phyloP scores from a whole-genome alignment of 2,888 invertebrate genomes.

The Andrena chrysosceles region DNA sequence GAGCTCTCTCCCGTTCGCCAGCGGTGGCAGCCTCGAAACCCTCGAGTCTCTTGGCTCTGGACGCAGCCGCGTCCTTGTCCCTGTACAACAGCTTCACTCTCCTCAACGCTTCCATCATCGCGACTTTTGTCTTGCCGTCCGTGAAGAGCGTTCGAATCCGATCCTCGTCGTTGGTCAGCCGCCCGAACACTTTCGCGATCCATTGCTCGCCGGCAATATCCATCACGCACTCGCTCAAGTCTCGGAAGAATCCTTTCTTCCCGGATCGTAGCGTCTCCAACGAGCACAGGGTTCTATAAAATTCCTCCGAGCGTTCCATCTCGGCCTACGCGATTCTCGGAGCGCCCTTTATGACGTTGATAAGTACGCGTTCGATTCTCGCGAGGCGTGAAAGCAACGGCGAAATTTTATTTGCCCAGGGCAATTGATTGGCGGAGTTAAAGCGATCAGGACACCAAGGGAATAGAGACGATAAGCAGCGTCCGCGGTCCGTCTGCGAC shows the following conservation, averaged over 20 bases:
- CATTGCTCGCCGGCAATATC: conserved; percentile 87
- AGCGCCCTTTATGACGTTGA: no score
- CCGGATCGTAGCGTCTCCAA: conserved; percentile 91
- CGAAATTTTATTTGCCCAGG: no score
- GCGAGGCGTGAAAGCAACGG: not conserved
- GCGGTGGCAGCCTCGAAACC: conserved; percentile 87
- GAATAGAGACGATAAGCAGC: not conserved
- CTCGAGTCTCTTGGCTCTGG: conserved; percentile 87
- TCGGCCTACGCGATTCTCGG: not conserved
- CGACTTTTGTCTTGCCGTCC: conserved; percentile 85
- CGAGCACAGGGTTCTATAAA: conserved; percentile 89
- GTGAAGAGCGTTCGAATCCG: conserved; percentile 87
- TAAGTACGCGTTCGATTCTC: no score
- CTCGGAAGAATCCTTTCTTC: conserved; percentile 91
- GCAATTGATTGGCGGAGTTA: not conserved
- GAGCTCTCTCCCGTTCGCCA: conserved; percentile 87
- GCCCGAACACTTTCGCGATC: conserved; percentile 88
- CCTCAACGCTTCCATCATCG: conserved; percentile 87
- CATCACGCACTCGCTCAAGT: conserved; percentile 88
- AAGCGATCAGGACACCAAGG: not conserved
- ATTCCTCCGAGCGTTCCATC: conserved; percentile 73
- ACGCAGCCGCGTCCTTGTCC: conserved; percentile 88
- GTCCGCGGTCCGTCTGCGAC: not conserved
- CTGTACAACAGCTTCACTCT: conserved; percentile 90
- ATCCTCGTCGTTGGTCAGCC: conserved; percentile 87